These are phyloP conservation scores for Gymnoscopelus braueri DNA, from an alignment of 2,797 vertebrate species.

Conservation along the genomic window DNA sequence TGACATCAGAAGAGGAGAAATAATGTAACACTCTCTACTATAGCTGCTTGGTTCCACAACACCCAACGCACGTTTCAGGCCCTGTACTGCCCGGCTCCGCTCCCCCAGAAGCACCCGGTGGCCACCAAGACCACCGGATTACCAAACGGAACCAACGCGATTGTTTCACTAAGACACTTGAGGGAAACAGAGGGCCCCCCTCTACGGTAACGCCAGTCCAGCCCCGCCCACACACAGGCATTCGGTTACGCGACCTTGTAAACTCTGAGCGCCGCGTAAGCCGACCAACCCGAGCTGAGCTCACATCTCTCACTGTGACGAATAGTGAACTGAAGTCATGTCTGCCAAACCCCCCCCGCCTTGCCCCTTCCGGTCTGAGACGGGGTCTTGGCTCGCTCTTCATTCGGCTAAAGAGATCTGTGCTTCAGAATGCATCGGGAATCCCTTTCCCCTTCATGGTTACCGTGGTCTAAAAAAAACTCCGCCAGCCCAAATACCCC, in stretches of 20 bases:
- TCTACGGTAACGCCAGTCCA: slow-evolving; percentile 33
- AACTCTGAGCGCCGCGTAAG: slow-evolving; percentile 29
- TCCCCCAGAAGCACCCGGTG: slow-evolving; percentile 47
- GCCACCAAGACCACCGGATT: slow-evolving; percentile 48
- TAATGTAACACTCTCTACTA: slow-evolving; percentile 52
- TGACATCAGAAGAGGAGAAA: slow-evolving; percentile 47
- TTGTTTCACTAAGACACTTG: slow-evolving; percentile 63
- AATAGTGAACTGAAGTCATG: slow-evolving; percentile 25
- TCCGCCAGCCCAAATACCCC: not conserved
- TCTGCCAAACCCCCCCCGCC: slow-evolving; percentile 10
- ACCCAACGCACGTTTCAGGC: slow-evolving; percentile 16
- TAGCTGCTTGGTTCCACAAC: slow-evolving; percentile 50
- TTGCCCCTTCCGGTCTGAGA: slow-evolving; percentile 35
- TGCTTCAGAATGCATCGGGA: slow-evolving; percentile 60
- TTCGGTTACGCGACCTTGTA: slow-evolving; percentile 16
- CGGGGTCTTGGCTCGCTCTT: slow-evolving; percentile 29
- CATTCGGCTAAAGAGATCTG: slow-evolving; percentile 67
- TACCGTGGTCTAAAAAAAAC: not conserved
- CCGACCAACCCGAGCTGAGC: slow-evolving; percentile 21
- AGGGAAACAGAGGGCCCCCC: slow-evolving; percentile 12
- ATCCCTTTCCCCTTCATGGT: slow-evolving; percentile 37
- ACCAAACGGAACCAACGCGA: slow-evolving; percentile 65
- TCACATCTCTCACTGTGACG: not conserved
- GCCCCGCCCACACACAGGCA: slow-evolving; percentile 16
- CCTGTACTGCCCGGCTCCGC: slow-evolving; percentile 36